Base-by-base conservation (phyloP, 1,140 invertebrate species). In the Arion vulgaris region DNA sequence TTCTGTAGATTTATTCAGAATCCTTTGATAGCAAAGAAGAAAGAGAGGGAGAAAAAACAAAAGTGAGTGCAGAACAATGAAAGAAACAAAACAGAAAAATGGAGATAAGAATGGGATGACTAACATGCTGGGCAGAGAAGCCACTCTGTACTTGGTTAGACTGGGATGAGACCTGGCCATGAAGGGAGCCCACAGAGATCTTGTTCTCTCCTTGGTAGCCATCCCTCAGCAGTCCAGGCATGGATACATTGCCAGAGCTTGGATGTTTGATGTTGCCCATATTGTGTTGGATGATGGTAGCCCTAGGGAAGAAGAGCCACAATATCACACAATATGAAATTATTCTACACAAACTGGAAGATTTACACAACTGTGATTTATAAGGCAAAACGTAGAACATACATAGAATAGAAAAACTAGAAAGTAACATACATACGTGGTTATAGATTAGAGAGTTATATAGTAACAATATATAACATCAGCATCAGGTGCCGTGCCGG, bases 181-280 rank as follows among this genome's bases (percentile, higher is more conserved):
- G 62, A 94, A 98, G 95, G 92, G 97, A 95, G 82, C 96, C 96
- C 90, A 95, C 95, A 85, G 94, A 95, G 92, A 97, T 97, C 82
- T 86, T 76, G 94, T 94, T 93, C 95, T 95, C 88, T 94, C 91
- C 96, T 95, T 96, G 93, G 51, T 93, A 95, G 71, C 96, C 96
- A n/a, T 95, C 94, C 85, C 98, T 94, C 92, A 99, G 95, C n/a
- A 99, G 95, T 19, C 96, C 98, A 2, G 98, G 98, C 89, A 98
- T 96, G 0, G 98, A 97, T 0, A 99, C 94, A 7, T 96, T 97
- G 86, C 97, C 96, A 0, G 96, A 96, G 87, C 89, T 87, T 11
- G 92, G 90, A 68, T 93, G 91, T 49, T 86, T 89, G 9, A 91
- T 87, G 45, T 91, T 91, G 11, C 87, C 85, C 9, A 79, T 78